Conservation (phyloP, 2,888 invertebrate genomes). For the Lathronympha strigana region DNA sequence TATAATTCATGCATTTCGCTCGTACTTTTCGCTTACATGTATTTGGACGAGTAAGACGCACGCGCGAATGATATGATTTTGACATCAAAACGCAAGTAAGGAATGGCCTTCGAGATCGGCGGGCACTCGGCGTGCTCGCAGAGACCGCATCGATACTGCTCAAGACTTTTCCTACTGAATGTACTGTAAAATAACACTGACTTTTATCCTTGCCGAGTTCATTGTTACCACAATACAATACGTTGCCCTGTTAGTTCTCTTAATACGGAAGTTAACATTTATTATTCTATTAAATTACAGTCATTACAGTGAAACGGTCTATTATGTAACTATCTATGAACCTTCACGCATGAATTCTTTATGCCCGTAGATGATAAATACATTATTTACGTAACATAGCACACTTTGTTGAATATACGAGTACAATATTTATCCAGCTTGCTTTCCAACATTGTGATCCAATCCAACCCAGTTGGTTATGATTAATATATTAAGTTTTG, state of each 20-base stretch:
- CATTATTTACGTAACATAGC: slow-evolving; percentile 12
- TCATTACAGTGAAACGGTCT: slow-evolving; percentile 52
- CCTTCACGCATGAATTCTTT: slow-evolving; percentile 26
- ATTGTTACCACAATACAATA: slow-evolving; percentile 75
- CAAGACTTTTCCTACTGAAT: slow-evolving; percentile 60
- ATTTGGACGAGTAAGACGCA: too few relatives aligned
- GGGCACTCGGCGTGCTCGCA: background rate
- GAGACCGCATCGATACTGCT: background rate
- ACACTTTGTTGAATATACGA: background rate
- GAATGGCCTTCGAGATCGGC: too few relatives aligned
- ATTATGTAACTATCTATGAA: slow-evolving; percentile 38
- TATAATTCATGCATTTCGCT: too few relatives aligned
- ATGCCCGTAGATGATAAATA: slow-evolving; percentile 16
- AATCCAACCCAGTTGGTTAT: background rate
- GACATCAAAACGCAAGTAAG: too few relatives aligned
- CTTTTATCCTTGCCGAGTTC: slow-evolving; percentile 66
- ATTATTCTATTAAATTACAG: slow-evolving; percentile 76
- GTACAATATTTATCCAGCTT: background rate
- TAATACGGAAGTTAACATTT: slow-evolving; percentile 82
- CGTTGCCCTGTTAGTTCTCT: slow-evolving; percentile 72
- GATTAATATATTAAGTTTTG: background rate
- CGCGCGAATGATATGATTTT: too few relatives aligned
- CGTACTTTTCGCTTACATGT: too few relatives aligned
- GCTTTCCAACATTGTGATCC: background rate
- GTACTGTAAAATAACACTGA: slow-evolving; percentile 75